phyloP scores from a whole-genome alignment of 2,113 vertebrate species.

The Mastomys coucha region DNA sequence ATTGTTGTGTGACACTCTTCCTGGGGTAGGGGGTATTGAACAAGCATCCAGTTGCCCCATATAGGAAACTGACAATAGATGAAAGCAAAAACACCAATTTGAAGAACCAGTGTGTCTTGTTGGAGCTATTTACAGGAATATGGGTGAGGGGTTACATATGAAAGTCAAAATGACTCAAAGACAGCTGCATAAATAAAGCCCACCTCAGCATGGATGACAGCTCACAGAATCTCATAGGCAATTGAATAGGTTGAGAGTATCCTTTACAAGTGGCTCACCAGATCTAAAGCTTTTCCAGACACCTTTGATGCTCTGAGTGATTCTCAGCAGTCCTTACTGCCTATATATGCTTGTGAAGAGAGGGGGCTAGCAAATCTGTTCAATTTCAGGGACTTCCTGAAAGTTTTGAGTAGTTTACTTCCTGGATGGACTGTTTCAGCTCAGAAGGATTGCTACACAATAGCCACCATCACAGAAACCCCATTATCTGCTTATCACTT shows the following conservation, averaged over 20 bases:
- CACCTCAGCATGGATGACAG: not conserved
- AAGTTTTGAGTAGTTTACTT: not conserved
- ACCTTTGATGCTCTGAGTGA: not conserved
- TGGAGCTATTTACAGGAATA: not conserved
- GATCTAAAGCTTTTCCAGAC: not conserved
- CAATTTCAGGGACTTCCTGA: not conserved
- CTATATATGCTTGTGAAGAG: no score
- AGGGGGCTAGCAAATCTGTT: no score
- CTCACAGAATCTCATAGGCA: not conserved
- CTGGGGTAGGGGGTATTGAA: not conserved
- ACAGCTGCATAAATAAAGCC: not conserved
- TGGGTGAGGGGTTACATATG: not conserved
- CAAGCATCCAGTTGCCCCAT: not conserved
- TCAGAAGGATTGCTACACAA: not conserved
- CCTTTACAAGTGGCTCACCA: not conserved
- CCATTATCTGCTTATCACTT: slow-evolving; percentile 16
- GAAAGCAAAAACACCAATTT: not conserved
- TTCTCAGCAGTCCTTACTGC: not conserved
- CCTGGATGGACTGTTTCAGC: not conserved
- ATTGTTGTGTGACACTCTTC: not conserved
- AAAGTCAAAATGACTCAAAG: not conserved
- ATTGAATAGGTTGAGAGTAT: not conserved
- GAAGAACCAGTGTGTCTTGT: not conserved
- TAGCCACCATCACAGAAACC: not conserved
- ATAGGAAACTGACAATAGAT: not conserved